Evolutionary conservation across 2,888 invertebrate species (phyloP).

Genomic region (Chydorus sphaericus): DNA sequence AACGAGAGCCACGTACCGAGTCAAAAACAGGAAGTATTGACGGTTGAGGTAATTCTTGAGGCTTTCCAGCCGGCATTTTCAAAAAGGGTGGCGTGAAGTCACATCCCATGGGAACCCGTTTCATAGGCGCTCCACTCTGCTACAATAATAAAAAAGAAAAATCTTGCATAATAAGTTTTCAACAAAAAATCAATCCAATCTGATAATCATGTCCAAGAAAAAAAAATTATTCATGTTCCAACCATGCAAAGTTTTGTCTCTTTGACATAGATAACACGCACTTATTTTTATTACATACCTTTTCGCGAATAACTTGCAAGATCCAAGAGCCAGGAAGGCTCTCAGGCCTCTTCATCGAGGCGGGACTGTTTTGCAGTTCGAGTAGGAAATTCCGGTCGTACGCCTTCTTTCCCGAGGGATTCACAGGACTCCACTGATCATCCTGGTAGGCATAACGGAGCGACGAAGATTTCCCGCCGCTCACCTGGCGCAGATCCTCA

Average conservation of each 20-base stretch:
- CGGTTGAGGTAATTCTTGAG: constrained; percentile 27
- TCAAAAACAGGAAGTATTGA: too few species aligned
- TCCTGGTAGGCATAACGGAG: constrained; percentile 9
- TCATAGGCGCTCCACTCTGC: too few species aligned
- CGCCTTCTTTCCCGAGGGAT: constrained; percentile 60
- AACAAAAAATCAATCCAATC: too few species aligned
- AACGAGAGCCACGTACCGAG: too few species aligned
- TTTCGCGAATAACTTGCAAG: constrained; percentile 31
- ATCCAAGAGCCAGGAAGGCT: constrained; percentile 45
- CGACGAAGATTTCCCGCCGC: not conserved
- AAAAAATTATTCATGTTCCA: too few species aligned
- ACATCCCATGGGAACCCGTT: not conserved
- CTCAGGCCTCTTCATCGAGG: constrained; percentile 56
- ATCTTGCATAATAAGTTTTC: too few species aligned
- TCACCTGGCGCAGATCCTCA: not conserved
- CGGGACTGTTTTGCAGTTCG: constrained; percentile 54
- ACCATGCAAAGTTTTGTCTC: too few species aligned
- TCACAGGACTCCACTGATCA: constrained; percentile 77
- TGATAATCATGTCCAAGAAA: too few species aligned
- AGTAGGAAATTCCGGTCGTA: constrained; percentile 69
- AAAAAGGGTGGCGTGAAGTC: constrained; percentile 1
- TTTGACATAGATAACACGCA: too few species aligned
- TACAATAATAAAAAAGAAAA: too few species aligned
- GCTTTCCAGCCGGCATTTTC: not conserved
- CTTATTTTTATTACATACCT: too few species aligned